phyloP scores from a whole-genome alignment of 2,888 invertebrate genomes.

The Priocnemis perturbator region DNA sequence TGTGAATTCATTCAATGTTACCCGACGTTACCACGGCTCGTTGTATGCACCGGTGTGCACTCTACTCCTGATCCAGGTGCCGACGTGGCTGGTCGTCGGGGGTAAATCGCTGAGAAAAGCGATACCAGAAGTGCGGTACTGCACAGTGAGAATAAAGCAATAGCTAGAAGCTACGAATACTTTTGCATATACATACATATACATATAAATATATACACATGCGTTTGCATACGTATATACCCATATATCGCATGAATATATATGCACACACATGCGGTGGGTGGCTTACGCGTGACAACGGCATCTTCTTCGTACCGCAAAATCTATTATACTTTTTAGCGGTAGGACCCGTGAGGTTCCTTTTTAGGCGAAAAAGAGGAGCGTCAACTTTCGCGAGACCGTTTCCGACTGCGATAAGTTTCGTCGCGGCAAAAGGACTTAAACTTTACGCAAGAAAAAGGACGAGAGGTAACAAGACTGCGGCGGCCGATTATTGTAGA shows the following conservation, averaged over 20 bases:
- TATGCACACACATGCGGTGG: too few relatives aligned
- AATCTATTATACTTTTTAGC: slow-evolving; percentile 3
- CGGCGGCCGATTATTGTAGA: too few relatives aligned
- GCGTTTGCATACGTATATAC: too few relatives aligned
- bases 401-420: too few relatives aligned
- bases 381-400: too few relatives aligned
- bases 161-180: slow-evolving; percentile 9
- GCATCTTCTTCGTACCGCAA: neutral
- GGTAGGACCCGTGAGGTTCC: neutral
- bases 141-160: slow-evolving; percentile 22
- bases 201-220: too few relatives aligned
- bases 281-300: neutral
- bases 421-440: too few relatives aligned
- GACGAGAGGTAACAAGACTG: too few relatives aligned
- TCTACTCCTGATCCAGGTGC: slow-evolving; percentile 29
- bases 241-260: too few relatives aligned
- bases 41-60: slow-evolving; percentile 39
- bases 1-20: slow-evolving; percentile 41
- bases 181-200: neutral
- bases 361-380: neutral
- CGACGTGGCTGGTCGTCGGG: slow-evolving; percentile 39
- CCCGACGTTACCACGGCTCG: slow-evolving; percentile 25
- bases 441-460: too few relatives aligned
- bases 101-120: slow-evolving; percentile 53
- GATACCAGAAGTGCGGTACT: slow-evolving; percentile 37